Conservation (phyloP, 2,113 vertebrate species). For the Cygnus atratus region DNA sequence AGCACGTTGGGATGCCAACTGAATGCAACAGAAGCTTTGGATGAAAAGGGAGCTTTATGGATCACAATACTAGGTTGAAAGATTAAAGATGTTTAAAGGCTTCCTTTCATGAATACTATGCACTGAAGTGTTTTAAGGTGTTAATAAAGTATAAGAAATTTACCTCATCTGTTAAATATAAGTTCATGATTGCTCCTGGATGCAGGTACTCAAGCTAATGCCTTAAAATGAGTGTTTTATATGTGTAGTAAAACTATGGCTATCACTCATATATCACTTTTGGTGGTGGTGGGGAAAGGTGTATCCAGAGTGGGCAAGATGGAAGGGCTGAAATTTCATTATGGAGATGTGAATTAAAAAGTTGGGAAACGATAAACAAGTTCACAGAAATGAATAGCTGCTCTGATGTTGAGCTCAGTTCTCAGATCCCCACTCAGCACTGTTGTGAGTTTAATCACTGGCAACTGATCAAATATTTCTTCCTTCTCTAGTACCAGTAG, state of each 20-base stretch:
- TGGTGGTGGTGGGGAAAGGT: neutral
- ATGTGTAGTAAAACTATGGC: neutral
- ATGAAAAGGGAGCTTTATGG: neutral
- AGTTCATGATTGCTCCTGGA: neutral
- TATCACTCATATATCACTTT: neutral
- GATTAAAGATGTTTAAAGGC: neutral
- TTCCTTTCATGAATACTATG: neutral
- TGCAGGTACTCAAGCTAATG: neutral
- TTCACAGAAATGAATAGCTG: neutral
- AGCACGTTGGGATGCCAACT: neutral
- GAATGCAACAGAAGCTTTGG: neutral
- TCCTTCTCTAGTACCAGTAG: neutral
- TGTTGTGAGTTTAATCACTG: neutral
- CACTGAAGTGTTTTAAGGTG: neutral
- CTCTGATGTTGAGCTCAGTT: neutral
- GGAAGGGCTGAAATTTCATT: neutral
- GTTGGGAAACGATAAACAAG: neutral
- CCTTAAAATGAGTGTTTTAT: neutral
- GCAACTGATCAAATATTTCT: conserved; percentile 33
- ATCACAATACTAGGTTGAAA: neutral
- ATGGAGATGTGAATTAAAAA: neutral
- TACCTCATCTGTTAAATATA: neutral
- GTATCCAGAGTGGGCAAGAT: neutral
- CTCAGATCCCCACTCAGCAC: neutral
- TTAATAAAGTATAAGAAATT: neutral